Evolutionary conservation across 2,113 vertebrate genomes (phyloP), one percentile per base, ranked within the genome.

Genomic region (Indicator indicator): DNA sequence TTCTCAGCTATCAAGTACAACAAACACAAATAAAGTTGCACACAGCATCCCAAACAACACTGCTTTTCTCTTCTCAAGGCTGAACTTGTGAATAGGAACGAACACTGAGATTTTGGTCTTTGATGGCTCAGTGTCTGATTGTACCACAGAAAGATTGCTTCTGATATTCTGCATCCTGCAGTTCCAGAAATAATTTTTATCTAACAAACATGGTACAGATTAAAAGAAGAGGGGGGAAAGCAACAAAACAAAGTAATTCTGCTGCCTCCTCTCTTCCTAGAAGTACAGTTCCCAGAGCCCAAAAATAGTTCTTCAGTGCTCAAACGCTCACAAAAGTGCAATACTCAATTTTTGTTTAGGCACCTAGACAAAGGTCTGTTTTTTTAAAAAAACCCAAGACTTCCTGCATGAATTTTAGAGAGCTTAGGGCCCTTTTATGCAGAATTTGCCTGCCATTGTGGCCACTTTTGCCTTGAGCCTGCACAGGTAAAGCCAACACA

Each of bases 1-100:
- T 97, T 90, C 68, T 52, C 85, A 64, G 94, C 89, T 72, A 86
- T 76, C 83, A 89, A 96, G 94, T 88, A 56, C 59, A 85, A 89
- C 77, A 94, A 94, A 90, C 78, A 68, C 74, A 52, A 90, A 33
- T 50, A 17, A 44, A 50, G 71, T 32, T 67, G 60, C 75, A 88
- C 48, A 40, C 18, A 1, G 62, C 73, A 50, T 83, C 82, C 54
- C 26, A 60, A 79, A 96, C 91, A 95, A 92, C 88, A 89, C 33
- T 3, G 7, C 89, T 69, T 93, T 91, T 88, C 80, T 94, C 86
- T 88, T 84, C 23, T 28, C 44, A 36, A 59, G 83, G 89, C 86
- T 89, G 59, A 93, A 32, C 59, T 92, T 88, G 94, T 71, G 38
- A 59, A 69, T 24, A 83, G 74, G 13, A 81, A 72, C 75, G 91